Percentiles rank a stretch among this genome's conserved stretches.
These are phyloP conservation scores for Antheraea yamamai DNA, from an alignment of 2,888 invertebrate species.

Conservation along the genomic window DNA sequence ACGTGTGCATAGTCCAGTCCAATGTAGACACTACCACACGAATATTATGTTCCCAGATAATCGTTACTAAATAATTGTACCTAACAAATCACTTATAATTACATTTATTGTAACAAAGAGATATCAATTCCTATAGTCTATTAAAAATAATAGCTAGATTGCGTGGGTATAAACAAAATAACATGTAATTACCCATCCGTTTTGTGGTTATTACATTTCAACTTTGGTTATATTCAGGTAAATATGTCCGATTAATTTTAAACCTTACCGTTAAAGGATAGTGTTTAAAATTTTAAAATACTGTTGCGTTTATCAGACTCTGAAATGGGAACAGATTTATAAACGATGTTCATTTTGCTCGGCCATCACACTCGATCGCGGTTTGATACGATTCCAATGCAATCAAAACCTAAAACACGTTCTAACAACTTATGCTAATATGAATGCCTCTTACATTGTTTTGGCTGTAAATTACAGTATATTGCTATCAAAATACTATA, in stretches of 20 bases:
- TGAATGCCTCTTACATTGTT: background rate
- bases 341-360: conserved; percentile 31
- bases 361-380: conserved; percentile 40
- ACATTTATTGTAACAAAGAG: background rate
- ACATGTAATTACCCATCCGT: conserved; percentile 1
- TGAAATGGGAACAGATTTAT: conserved; percentile 33
- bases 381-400: conserved; percentile 32
- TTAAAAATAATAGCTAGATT: background rate
- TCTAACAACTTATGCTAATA: conserved; percentile 7
- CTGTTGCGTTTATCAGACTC: conserved; percentile 1
- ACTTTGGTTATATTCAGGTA: background rate
- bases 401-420: conserved; percentile 42
- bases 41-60: background rate
- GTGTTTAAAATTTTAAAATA: background rate
- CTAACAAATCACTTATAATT: background rate
- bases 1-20: too few relatives aligned
- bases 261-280: background rate
- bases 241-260: conserved; percentile 3
- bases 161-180: conserved; percentile 3
- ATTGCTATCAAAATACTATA: background rate
- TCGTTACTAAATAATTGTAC: background rate
- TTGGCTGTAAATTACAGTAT: background rate
- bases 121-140: background rate
- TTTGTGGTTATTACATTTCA: conserved; percentile 8
- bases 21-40: too few relatives aligned